Evolutionary conservation across 1,140 invertebrate species (phyloP), one percentile per base, ranked within the genome.

Genomic region (Coboldia fuscipes): DNA sequence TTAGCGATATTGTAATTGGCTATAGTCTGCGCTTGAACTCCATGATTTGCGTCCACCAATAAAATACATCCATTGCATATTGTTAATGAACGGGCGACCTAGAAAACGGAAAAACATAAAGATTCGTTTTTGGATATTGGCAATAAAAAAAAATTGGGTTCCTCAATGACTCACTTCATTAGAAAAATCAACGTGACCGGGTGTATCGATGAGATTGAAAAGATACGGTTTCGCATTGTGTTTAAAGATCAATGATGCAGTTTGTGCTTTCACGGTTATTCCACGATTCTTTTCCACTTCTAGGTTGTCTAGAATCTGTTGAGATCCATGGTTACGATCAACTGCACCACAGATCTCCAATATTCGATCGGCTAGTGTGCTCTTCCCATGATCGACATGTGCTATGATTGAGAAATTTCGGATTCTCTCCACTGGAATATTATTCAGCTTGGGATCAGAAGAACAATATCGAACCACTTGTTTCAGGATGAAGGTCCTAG

Each of bases 201-300:
- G 93, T 14, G 93, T 98, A 57, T 98, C 94, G 41, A 97, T 96
- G 3, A 97, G 64, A 60, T 97, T 98, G 2, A 97, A 60, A n/a
- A 97, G 57, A 62, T 92, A 93, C 24, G 65, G 14, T 28, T 35
- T 10, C 3, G 17, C 34, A 5, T 49, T 63, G 38, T 70, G 65
- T 14, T 50, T 61, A 47, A 96, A 85, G 40, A 82, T 68, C 33
- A 98, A 60, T 2, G 89, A 89, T 12, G 78, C 90, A 14, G 89
- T 92, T 47, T 97, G 90, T 10, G 94, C 93, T 61, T 98, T 98
- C 0, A 98, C 92, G 14, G 94, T 98, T 14, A 98, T 98, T 4
- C 94, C 93, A 48, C 85, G 65, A 55, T 97, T 90, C 45, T 75
- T 66, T 61, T 98, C 94, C 3, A 97, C 90, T 60, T 80, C 43